Conservation (phyloP, 53 echinoderm and acorn worm genomes). For the Zoroaster sp. region DNA sequence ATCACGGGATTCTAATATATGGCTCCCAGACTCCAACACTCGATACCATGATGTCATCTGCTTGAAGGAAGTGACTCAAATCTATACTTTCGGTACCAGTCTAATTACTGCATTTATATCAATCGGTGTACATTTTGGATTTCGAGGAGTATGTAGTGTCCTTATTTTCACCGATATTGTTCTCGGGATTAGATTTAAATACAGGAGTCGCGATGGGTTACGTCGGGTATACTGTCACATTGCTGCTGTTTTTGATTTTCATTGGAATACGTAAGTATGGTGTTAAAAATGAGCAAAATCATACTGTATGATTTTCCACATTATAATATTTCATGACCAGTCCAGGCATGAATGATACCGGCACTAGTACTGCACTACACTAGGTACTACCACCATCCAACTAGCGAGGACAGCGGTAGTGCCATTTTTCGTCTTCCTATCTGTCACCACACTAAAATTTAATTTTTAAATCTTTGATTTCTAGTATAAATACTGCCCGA, state of each 20-base stretch:
- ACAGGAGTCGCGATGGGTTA: constrained; percentile 9
- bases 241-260: background rate
- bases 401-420: no score
- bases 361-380: no score
- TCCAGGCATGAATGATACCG: no score
- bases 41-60: background rate
- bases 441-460: no score
- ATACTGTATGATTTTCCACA: background rate
- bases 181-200: background rate
- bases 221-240: background rate
- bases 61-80: constrained; percentile 39
- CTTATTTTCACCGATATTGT: background rate
- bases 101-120: background rate
- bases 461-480: no score
- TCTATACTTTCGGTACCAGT: constrained; percentile 41
- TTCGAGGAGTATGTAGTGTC: background rate
- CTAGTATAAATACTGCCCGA: no score
- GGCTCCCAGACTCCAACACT: constrained; percentile 37
- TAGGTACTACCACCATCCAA: no score
- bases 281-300: background rate
- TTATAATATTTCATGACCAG: no score
- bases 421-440: no score
- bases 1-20: constrained; percentile 35
- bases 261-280: constrained; percentile 38
- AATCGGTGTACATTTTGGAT: background rate